A percentile compares a stretch with the other conserved stretches of the same genome.
phyloP scores from a whole-genome alignment of 2,113 vertebrate genomes.

The Andinoacara biseriatus region DNA sequence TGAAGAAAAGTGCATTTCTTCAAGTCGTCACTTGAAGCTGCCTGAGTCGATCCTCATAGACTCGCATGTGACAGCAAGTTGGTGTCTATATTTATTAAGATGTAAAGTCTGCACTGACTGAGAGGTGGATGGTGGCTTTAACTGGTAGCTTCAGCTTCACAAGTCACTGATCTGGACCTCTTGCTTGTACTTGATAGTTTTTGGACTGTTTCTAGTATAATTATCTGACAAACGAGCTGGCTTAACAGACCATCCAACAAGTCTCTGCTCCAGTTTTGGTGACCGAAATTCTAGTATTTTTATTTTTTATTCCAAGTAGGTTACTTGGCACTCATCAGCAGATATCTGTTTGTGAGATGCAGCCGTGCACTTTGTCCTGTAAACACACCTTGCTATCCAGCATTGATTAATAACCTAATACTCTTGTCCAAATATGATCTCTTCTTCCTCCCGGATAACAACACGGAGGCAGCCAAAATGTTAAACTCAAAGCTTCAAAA shows the following conservation, averaged over 20 bases:
- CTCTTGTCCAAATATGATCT: neutral
- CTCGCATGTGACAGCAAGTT: neutral
- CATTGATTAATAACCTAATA: neutral
- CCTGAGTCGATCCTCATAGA: neutral
- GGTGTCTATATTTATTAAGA: neutral
- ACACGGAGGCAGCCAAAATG: neutral
- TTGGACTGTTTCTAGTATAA: neutral
- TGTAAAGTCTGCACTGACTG: neutral
- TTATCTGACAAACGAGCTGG: neutral
- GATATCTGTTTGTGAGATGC: neutral
- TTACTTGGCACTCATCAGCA: neutral
- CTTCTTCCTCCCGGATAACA: neutral
- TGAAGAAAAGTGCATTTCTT: neutral
- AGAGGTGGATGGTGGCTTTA: neutral
- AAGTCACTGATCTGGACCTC: neutral
- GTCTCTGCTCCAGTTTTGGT: neutral
- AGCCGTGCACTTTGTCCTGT: neutral
- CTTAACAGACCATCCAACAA: neutral
- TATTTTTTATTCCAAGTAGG: too few species aligned
- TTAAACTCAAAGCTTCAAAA: neutral
- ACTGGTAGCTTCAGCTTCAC: neutral
- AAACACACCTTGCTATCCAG: neutral
- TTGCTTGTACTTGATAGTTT: neutral
- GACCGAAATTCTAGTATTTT: too few species aligned
- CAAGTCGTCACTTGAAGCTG: neutral